Evolutionary conservation across 2,113 vertebrate species (phyloP), one percentile per base, ranked within the genome.

Genomic region (Azemiops feae): DNA sequence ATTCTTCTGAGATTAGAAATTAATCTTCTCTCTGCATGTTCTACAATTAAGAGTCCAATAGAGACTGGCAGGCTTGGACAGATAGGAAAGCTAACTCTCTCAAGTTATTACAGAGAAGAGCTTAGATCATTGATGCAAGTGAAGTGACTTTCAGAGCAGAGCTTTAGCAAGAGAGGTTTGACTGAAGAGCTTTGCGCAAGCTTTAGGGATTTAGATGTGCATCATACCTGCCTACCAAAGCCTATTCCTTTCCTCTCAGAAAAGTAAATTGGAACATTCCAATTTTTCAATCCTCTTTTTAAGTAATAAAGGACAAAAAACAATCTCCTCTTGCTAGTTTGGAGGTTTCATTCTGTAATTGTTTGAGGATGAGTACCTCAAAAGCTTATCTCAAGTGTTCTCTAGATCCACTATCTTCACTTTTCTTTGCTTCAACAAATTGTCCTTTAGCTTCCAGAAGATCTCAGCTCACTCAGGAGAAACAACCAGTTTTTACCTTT

Each of bases 171-270:
- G 39, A 60, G 23, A 89, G 23, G 18, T 88, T 94, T 55, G 91
- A 64, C 90, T 94, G 69, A 60, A 54, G 91, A 94, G 91, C 60
- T 91, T 96, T 94, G 92, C 0, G 0, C 91, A 92, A 89, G 93
- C 95, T 86, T 93, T 85, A 64, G 90, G 16, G 91, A 96, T 96
- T 94, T 95, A 96, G 91, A 45, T 57, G 57, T 47, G 34, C 39
- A 90, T 30, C 64, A 87, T 57, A 25, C 47, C 89, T 92, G 3
- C 1, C 87, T 94, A 64, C 3, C 9, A 0, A 0, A 90, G 23
- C 16, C 92, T 88, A 55, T 2, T 85, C 64, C 30, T 94, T 95
- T 54, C 45, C 2, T 95, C 92, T 34, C 69, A 93, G 54, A 95
- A 30, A 30, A 92, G 93, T 94, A 85, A 22, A 92, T 89, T 90